phyloP scores from a whole-genome alignment of 1,140 invertebrate genomes.

The Nephotettix cincticeps region DNA sequence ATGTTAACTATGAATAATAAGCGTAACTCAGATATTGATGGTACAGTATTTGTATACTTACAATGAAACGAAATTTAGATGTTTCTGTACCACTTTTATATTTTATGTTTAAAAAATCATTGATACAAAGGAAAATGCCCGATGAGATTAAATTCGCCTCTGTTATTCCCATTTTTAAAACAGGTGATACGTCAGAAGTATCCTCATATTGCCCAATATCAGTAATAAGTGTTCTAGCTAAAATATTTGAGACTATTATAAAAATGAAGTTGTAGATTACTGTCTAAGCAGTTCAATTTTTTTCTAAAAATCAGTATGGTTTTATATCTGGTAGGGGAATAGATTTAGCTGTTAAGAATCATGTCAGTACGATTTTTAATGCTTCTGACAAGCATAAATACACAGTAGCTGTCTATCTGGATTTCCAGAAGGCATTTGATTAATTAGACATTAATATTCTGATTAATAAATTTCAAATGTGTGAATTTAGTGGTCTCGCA shows the following conservation, averaged over 20 bases:
- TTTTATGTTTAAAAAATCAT: background rate
- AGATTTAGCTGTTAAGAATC: background rate
- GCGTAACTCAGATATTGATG: too few species aligned
- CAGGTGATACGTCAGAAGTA: background rate
- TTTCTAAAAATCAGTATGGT: background rate
- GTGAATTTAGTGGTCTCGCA: background rate
- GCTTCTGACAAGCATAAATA: too few species aligned
- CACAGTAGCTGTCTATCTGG: too few species aligned
- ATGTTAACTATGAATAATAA: background rate
- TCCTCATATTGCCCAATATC: background rate
- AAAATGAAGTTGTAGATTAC: background rate
- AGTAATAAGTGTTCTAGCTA: background rate
- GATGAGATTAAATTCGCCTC: background rate
- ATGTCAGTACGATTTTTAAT: too few species aligned
- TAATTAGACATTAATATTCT: too few species aligned
- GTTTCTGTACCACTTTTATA: background rate
- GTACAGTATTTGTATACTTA: background rate
- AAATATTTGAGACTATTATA: background rate
- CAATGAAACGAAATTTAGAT: background rate
- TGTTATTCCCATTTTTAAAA: background rate
- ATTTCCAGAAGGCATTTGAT: too few species aligned
- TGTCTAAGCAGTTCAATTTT: background rate
- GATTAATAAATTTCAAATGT: too few species aligned
- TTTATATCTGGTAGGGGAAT: background rate
- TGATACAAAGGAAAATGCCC: background rate